Evolutionary conservation across 2,888 invertebrate species (phyloP), one percentile per base, ranked within the genome.

Genomic region (Ametastegia equiseti): DNA sequence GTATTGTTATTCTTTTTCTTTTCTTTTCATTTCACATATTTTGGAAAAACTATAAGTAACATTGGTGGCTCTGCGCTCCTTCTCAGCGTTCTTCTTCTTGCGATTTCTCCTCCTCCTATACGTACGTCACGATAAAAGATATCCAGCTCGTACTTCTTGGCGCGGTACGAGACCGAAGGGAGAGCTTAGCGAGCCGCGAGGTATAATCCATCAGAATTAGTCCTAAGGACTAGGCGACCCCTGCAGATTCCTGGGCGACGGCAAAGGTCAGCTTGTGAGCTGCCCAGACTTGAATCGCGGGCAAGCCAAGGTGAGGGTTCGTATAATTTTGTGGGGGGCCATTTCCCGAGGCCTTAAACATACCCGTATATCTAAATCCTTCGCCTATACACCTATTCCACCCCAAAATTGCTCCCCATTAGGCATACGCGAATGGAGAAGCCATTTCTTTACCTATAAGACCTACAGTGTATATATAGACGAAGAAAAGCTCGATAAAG

Each of bases 201-300:
- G 71, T 71, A 71, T 47, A 45, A 71, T 71, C 71, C 42, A 71
- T 71, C 71, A 71, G 45, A 71, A 71, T 71, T 71, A 71, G 71
- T 45, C 45, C 71, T 42, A 42, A 23, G 45, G 71, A 47, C 71
- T 47, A 71, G 30, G 45, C 71, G 42, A 47, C 71, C 71, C 71
- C 45, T 71, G 45, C 60, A 60, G 60, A 71, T 27, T 45, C 45
- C 42, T 47, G n/a, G n/a, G n/a, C n/a, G 30, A 39, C 45, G 47
- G 71, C 13, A 71, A 47, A 67, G 67, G 67, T 67, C 67, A 67
- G 67, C 36, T 27, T n/a, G n/a, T n/a, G n/a, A n/a, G n/a, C n/a
- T n/a, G n/a, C n/a, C n/a, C 67, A 39, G 36, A 23, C n/a, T 39
- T 67, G 36, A 39, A 67, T 36, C 36, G 39, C 6, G 67, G 67